phyloP scores from a whole-genome alignment of 2,888 invertebrate species.

The Drosophila flavopinicola region DNA sequence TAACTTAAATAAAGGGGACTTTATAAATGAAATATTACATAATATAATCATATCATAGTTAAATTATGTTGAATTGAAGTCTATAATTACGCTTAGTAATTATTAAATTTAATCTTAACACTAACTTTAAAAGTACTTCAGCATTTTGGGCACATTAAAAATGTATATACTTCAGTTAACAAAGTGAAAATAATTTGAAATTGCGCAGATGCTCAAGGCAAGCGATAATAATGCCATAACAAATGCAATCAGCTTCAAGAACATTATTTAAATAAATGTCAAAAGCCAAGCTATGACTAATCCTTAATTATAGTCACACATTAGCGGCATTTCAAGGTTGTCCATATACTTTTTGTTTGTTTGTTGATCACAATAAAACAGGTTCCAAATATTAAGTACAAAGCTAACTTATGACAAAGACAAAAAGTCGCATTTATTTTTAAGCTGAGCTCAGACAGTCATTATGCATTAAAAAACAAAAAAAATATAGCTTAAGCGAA shows the following conservation, averaged over 20 bases:
- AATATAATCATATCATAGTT: too few species aligned
- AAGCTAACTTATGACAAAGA: conserved; percentile 21
- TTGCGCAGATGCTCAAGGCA: background rate
- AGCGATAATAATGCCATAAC: background rate
- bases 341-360: background rate
- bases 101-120: too few species aligned
- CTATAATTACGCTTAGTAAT: too few species aligned
- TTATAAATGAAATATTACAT: too few species aligned
- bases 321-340: conserved; percentile 40
- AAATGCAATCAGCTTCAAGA: background rate
- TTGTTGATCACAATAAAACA: conserved; percentile 13
- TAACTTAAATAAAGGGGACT: too few species aligned
- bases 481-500: conserved; percentile 4
- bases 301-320: conserved; percentile 25
- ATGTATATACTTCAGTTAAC: too few species aligned
- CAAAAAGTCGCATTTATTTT: conserved; percentile 17
- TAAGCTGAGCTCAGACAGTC: conserved; percentile 43
- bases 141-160: too few species aligned
- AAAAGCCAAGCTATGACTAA: conserved; percentile 18
- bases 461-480: background rate
- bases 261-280: background rate
- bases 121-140: too few species aligned
- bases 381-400: conserved; percentile 32
- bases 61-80: too few species aligned
- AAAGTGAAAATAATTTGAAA: too few species aligned